Percentiles rank a stretch among this genome's conserved stretches.
Evolutionary conservation across 1,140 invertebrate species (phyloP).

Genomic region (Caenorhabditis inopinata): DNA sequence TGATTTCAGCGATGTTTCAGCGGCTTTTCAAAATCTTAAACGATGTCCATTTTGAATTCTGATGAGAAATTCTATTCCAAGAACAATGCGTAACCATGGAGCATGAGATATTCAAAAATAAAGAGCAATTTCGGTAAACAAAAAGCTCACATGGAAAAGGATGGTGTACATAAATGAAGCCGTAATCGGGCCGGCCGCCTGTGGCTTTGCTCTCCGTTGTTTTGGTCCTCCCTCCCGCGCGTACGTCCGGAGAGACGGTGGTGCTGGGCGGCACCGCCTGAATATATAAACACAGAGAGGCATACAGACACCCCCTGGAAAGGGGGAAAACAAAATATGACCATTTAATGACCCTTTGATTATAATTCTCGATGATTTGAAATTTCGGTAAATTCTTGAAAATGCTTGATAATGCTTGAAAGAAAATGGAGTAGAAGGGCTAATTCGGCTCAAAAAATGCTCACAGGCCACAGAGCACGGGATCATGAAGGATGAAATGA

Average conservation of each 20-base stretch:
- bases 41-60: too few species aligned
- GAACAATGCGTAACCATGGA: too few species aligned
- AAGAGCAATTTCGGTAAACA: not conserved
- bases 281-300: slow-evolving; percentile 12
- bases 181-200: slow-evolving; percentile 23
- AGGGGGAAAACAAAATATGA: not conserved
- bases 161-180: slow-evolving; percentile 5
- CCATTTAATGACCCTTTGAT: not conserved
- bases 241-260: not conserved
- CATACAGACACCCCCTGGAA: not conserved
- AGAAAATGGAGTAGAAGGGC: too few species aligned
- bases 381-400: not conserved
- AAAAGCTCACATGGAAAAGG: not conserved
- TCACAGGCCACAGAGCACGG: too few species aligned
- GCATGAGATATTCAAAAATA: not conserved
- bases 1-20: too few species aligned
- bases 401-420: too few species aligned
- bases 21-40: too few species aligned
- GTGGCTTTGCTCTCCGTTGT: not conserved
- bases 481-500: too few species aligned
- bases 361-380: not conserved
- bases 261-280: slow-evolving; percentile 29
- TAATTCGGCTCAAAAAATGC: too few species aligned
- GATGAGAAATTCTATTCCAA: too few species aligned
- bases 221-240: not conserved